phyloP scores from a whole-genome alignment of 2,797 vertebrate species.

The Lutjanus argentimaculatus region DNA sequence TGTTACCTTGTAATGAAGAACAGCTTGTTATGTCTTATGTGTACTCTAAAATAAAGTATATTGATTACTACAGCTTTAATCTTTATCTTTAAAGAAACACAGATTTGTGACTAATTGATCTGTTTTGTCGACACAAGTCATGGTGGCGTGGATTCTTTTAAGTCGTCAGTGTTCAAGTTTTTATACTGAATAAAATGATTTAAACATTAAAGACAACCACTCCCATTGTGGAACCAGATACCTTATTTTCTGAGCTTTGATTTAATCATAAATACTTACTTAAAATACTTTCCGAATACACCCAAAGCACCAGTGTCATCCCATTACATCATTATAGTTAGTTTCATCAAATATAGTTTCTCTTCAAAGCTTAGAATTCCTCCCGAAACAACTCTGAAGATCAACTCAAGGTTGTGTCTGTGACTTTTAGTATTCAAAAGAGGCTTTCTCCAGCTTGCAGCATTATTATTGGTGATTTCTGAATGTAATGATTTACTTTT shows the following conservation, averaged over 20 bases:
- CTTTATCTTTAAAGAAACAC: too few relatives aligned
- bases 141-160: not conserved
- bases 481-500: slow-evolving; percentile 25
- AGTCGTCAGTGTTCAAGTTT: not conserved
- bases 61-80: not conserved
- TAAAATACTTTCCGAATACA: not conserved
- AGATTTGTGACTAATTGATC: not conserved
- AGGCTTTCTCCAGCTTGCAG: slow-evolving; percentile 20
- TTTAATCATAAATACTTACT: not conserved
- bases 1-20: too few relatives aligned
- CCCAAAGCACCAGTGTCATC: slow-evolving; percentile 17
- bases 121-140: not conserved
- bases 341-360: slow-evolving; percentile 26
- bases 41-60: too few relatives aligned
- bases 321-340: slow-evolving; percentile 25
- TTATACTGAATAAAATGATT: not conserved
- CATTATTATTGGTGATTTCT: slow-evolving; percentile 11
- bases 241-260: slow-evolving; percentile 10
- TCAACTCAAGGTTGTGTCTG: slow-evolving; percentile 42
- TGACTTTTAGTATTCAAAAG: slow-evolving; percentile 25
- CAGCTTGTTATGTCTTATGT: too few relatives aligned
- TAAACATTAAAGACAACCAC: not conserved
- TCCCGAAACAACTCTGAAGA: slow-evolving; percentile 18
- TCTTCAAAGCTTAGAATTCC: slow-evolving; percentile 10
- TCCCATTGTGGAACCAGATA: not conserved